Evolutionary conservation across 1,140 invertebrate species (phyloP).

Genomic region (Megalonaias nervosa): DNA sequence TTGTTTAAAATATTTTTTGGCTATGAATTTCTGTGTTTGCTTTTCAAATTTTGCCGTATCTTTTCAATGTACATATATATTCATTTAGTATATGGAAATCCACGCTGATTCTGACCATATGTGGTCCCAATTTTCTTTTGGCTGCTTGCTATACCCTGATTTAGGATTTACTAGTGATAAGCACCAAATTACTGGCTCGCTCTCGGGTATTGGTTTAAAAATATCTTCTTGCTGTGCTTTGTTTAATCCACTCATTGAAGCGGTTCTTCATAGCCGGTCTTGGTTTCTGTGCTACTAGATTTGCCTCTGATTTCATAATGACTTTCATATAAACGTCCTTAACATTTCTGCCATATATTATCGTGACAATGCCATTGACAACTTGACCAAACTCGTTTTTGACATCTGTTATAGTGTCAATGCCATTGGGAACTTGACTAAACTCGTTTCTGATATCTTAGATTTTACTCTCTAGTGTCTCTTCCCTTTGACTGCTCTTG

Average conservation of each 20-base stretch:
- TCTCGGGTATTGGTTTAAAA: background rate
- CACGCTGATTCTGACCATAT: conserved; percentile 37
- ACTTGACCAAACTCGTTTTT: too few relatives aligned
- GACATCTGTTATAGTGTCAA: too few relatives aligned
- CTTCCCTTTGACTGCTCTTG: too few relatives aligned
- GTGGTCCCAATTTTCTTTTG: conserved; percentile 13
- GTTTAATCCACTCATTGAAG: conserved; percentile 6
- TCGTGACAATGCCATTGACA: too few relatives aligned
- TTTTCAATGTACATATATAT: too few relatives aligned
- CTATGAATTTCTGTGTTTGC: too few relatives aligned
- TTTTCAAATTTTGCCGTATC: too few relatives aligned
- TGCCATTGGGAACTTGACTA: too few relatives aligned
- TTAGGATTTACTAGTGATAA: conserved; percentile 13
- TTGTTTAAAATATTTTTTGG: too few relatives aligned
- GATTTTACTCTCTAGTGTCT: too few relatives aligned
- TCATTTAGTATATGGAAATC: conserved; percentile 19
- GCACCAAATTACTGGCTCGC: conserved; percentile 17
- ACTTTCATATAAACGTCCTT: conserved; percentile 9
- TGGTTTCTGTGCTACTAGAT: conserved; percentile 12
- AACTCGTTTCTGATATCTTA: too few relatives aligned
- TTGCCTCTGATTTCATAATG: background rate
- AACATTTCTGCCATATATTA: background rate
- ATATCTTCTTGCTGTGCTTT: conserved; percentile 11
- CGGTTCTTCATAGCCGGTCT: conserved; percentile 4
- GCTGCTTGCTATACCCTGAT: conserved; percentile 10